Base-by-base conservation (phyloP, 2,888 invertebrate genomes). In the Drosophila lutescens region DNA sequence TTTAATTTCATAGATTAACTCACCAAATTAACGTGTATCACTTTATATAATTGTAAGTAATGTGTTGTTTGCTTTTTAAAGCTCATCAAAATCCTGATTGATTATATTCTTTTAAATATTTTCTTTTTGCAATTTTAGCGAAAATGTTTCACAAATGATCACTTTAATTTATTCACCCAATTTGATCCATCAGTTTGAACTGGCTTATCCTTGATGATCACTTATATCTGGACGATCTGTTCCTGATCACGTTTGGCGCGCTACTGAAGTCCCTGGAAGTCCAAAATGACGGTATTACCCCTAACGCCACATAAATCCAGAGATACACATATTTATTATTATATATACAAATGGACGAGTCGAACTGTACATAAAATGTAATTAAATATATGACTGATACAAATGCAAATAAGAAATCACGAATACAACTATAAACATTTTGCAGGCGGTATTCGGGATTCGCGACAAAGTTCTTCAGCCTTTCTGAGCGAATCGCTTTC, bases 301-400 rank as follows among this genome's bases (percentile, higher is more conserved):
- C 49, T 50, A 36, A 32, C 40, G 20, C 49, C 23, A n/a, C 10
- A 15, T n/a, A 57, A 50, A 43, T 26, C 2, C 30, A 9, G 12
- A 50, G 20, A n/a, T 43, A 36, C 30, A 49, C n/a, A 49, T 68
- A 68, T 13, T 15, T 66, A n/a, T 30, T 4, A 15, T 6, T 54
- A 54, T 36, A 43, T 38, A 55, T 43, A 10, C 30, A 7, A 30
- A 30, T 36, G 10, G 30, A 30, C 23, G 17, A 32, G 50, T 47
- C 57, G n/a, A 30, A 69, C 71, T 72, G 70, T 72, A 70, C 70
- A 56, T 70, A 46, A 61, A 54, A 50, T 67, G 67, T 44, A 67
- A 69, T 57, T 26, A 69, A 70, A 72, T 67, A 66, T 54, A 53
- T 41, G 17, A 32, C 61, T 20, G 12, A 38, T 12, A 61, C 61